A percentile compares a stretch with the other conserved stretches of the same genome.
Evolutionary conservation across 2,888 invertebrate species (phyloP).

Genomic region (Oxyteleia sp.): DNA sequence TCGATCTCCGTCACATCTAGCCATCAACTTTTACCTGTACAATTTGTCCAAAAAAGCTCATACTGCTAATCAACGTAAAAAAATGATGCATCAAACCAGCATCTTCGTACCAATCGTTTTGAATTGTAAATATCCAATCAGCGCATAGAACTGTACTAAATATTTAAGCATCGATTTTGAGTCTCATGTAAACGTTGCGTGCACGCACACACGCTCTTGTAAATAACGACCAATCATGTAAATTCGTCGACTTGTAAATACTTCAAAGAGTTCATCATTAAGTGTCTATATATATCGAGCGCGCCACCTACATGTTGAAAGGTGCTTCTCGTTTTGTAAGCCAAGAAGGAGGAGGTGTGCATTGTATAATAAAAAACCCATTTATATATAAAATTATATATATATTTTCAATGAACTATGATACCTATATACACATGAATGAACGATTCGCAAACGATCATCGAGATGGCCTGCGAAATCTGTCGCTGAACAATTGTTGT

Average conservation of each 20-base stretch:
- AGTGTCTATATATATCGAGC: background rate
- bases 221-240: background rate
- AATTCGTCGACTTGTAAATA: background rate
- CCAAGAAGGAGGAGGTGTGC: background rate
- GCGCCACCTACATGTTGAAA: too few species aligned
- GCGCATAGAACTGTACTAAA: background rate
- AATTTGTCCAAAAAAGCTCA: too few species aligned
- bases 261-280: background rate
- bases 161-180: background rate
- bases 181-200: background rate
- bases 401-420: slow-evolving; percentile 14
- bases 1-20: background rate
- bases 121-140: background rate
- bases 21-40: background rate
- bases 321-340: too few species aligned
- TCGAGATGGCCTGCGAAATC: background rate
- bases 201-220: background rate
- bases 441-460: background rate
- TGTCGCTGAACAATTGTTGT: too few species aligned
- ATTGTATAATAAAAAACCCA: slow-evolving; percentile 15
- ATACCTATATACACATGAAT: slow-evolving; percentile 14
- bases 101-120: too few species aligned
- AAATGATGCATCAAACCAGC: too few species aligned
- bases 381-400: slow-evolving; percentile 31
- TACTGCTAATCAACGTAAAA: too few species aligned